phyloP scores from a whole-genome alignment of 1,140 invertebrate genomes.

The Panagrolaimus sp. region DNA sequence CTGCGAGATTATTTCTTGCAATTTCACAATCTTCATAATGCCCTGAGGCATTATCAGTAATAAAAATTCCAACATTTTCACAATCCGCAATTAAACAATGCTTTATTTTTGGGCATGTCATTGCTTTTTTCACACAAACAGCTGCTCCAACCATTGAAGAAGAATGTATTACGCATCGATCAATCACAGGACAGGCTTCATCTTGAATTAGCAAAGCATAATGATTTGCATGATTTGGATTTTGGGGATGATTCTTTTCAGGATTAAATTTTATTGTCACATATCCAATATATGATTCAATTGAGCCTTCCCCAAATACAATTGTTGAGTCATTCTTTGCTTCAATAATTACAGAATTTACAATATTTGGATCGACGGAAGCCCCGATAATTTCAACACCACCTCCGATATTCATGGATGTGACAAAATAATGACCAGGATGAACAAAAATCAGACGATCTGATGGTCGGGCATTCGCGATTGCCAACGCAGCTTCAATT shows the following conservation, averaged over 20 bases:
- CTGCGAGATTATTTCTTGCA: constrained; percentile 82
- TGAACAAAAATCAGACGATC: constrained; percentile 77
- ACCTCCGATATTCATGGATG: constrained; percentile 81
- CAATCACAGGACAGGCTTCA: constrained; percentile 88
- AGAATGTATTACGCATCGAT: constrained; percentile 83
- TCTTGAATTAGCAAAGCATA: constrained; percentile 93
- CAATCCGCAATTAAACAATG: constrained; percentile 93
- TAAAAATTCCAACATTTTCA: constrained; percentile 87
- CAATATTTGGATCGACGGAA: constrained; percentile 70
- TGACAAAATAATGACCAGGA: constrained; percentile 80
- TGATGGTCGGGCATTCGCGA: constrained; percentile 67
- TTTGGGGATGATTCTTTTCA: constrained; percentile 66
- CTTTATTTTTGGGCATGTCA: constrained; percentile 80
- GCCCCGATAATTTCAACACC: constrained; percentile 71
- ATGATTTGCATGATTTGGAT: constrained; percentile 64
- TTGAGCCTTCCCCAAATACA: constrained; percentile 89
- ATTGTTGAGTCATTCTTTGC: constrained; percentile 86
- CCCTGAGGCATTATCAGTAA: constrained; percentile 79
- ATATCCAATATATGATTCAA: constrained; percentile 85
- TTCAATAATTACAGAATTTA: constrained; percentile 86
- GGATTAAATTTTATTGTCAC: constrained; percentile 90
- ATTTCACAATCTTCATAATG: constrained; percentile 57
- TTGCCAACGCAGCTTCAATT: constrained; percentile 76
- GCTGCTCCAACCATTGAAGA: constrained; percentile 78
- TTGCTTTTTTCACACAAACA: constrained; percentile 83